These are phyloP conservation scores for Agriotes lineatus DNA, from an alignment of 2,888 invertebrate genomes.

Conservation along the genomic window DNA sequence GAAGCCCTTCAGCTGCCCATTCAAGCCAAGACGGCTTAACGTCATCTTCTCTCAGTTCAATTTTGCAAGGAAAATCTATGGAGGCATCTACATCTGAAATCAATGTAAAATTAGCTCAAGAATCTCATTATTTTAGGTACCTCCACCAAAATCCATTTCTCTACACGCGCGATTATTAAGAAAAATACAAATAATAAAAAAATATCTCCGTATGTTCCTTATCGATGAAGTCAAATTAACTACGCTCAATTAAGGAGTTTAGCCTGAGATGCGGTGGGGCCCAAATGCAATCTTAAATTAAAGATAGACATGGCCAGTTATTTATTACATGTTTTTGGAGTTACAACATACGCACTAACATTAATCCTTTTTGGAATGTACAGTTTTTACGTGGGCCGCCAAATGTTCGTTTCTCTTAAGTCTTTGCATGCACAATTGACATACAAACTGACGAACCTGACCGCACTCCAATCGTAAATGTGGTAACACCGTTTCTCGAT, in stretches of 20 bases:
- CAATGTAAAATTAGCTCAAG: slow-evolving; percentile 3
- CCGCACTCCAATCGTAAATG: slow-evolving; percentile 33
- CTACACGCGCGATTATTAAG: too few species aligned
- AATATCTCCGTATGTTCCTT: too few species aligned
- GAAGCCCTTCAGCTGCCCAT: not conserved
- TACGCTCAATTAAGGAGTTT: too few species aligned
- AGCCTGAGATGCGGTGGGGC: too few species aligned
- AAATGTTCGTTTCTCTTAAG: slow-evolving; percentile 31
- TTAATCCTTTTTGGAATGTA: slow-evolving; percentile 3
- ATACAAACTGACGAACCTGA: slow-evolving; percentile 20
- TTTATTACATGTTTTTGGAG: too few species aligned
- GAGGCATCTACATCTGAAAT: slow-evolving; percentile 32
- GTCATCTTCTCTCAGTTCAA: slow-evolving; percentile 57
- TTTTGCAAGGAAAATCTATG: slow-evolving; percentile 57
- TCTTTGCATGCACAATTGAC: slow-evolving; percentile 8
- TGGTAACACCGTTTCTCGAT: slow-evolving; percentile 19
- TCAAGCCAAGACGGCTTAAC: slow-evolving; percentile 44
- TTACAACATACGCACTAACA: too few species aligned
- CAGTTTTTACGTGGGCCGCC: slow-evolving; percentile 18
- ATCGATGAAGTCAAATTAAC: too few species aligned
- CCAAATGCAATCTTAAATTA: too few species aligned
- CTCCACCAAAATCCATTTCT: slow-evolving; percentile 30
- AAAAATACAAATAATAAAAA: too few species aligned
- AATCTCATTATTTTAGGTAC: not conserved
- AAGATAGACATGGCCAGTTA: too few species aligned